A percentile compares a stretch with the other conserved stretches of the same genome.
Evolutionary conservation across 2,888 invertebrate species (phyloP).

Genomic region (Acrobasis consociella): DNA sequence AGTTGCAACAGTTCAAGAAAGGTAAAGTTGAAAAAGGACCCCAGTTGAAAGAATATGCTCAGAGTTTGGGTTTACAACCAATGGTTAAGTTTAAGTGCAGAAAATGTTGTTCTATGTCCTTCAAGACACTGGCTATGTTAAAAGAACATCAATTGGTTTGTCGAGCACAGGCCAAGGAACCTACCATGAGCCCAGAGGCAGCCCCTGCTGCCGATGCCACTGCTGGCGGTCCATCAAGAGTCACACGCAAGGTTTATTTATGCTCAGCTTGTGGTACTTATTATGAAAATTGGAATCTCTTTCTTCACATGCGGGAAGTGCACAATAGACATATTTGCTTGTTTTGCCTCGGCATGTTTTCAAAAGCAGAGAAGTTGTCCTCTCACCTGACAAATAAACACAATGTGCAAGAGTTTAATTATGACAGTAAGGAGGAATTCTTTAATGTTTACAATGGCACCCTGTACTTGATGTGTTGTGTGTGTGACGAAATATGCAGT

Average conservation of each 20-base stretch:
- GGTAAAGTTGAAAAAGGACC: slow-evolving; percentile 70
- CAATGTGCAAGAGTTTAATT: slow-evolving; percentile 87
- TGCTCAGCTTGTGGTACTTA: slow-evolving; percentile 92
- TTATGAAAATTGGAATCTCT: slow-evolving; percentile 93
- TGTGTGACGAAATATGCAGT: slow-evolving; percentile 89
- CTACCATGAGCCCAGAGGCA: slow-evolving; percentile 67
- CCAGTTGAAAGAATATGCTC: slow-evolving; percentile 85
- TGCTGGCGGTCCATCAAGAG: slow-evolving; percentile 77
- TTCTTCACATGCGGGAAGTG: slow-evolving; percentile 91
- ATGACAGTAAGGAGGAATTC: slow-evolving; percentile 86
- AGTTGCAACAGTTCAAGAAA: slow-evolving; percentile 71
- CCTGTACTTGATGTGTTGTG: slow-evolving; percentile 90
- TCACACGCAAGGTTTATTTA: slow-evolving; percentile 90
- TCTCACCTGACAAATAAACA: slow-evolving; percentile 91
- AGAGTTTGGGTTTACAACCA: slow-evolving; percentile 87
- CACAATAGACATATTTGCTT: slow-evolving; percentile 92
- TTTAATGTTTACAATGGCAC: slow-evolving; percentile 85
- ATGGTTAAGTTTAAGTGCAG: slow-evolving; percentile 88
- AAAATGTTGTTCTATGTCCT: slow-evolving; percentile 87
- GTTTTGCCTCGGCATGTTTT: slow-evolving; percentile 92
- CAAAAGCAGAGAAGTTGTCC: slow-evolving; percentile 89
- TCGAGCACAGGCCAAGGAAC: slow-evolving; percentile 71
- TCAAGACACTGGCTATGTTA: slow-evolving; percentile 85
- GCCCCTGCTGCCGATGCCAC: slow-evolving; percentile 60
- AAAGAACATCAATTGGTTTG: slow-evolving; percentile 88